These are phyloP conservation scores for Macropodus opercularis DNA, from an alignment of 2,797 vertebrate genomes.

Conservation along the genomic window DNA sequence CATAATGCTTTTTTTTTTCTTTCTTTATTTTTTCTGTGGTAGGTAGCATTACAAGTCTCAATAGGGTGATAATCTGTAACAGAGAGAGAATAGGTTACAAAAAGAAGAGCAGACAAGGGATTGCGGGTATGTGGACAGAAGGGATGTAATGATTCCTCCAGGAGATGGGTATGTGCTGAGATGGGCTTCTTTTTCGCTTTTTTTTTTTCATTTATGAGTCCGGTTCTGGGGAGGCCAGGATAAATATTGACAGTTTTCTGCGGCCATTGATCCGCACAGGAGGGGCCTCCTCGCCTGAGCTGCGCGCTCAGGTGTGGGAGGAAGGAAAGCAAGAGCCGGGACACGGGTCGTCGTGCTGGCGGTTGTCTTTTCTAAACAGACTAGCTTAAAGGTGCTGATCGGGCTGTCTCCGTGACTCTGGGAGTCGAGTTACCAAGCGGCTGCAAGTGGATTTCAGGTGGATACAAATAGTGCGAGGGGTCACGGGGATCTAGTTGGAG, in stretches of 20 bases:
- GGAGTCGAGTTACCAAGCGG: conserved; percentile 67
- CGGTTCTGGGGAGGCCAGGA: conserved; percentile 76
- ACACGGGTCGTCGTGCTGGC: conserved; percentile 60
- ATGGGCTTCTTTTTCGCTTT: too few relatives aligned
- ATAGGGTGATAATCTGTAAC: conserved; percentile 62
- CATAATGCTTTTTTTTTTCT: conserved; percentile 32
- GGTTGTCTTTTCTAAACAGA: conserved; percentile 56
- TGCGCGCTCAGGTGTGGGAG: conserved; percentile 79
- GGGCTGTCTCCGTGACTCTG: conserved; percentile 52
- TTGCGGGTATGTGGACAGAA: conserved; percentile 72
- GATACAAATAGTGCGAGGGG: conserved; percentile 38
- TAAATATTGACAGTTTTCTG: conserved; percentile 79
- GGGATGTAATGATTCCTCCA: conserved; percentile 75
- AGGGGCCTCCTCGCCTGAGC: conserved; percentile 79
- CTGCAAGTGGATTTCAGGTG: conserved; percentile 52
- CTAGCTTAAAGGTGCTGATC: conserved; percentile 38
- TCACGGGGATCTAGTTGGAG: conserved; percentile 60
- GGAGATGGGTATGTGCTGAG: conserved; percentile 79
- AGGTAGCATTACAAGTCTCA: conserved; percentile 46
- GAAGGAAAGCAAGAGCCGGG: conserved; percentile 64
- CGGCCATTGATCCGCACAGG: conserved; percentile 68
- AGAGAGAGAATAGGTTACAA: conserved; percentile 43
- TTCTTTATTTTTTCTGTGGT: conserved; percentile 11
- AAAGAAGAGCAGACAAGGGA: conserved; percentile 62
- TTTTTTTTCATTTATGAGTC: conserved; percentile 76